phyloP scores from a whole-genome alignment of 2,113 vertebrate genomes.

The Grammomys surdaster region DNA sequence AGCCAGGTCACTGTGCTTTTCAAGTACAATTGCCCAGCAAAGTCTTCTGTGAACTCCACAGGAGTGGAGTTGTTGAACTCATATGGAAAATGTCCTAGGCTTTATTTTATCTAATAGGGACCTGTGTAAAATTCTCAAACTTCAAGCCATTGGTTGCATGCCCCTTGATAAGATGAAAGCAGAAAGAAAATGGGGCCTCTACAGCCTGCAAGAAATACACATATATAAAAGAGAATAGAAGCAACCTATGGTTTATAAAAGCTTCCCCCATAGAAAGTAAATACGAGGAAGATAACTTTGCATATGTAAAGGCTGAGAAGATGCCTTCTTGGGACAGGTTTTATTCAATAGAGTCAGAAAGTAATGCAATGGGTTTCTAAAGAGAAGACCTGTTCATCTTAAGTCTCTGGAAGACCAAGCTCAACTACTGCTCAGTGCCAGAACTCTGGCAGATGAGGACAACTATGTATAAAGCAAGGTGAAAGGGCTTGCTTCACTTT shows the following conservation, averaged over 20 bases:
- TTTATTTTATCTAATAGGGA: neutral
- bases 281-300: neutral
- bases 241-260: neutral
- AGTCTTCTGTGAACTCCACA: constrained; percentile 4
- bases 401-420: neutral
- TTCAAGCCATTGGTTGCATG: neutral
- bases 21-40: neutral
- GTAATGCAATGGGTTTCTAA: neutral
- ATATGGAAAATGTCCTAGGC: neutral
- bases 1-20: constrained; percentile 27
- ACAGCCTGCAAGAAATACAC: neutral
- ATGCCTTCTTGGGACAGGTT: neutral
- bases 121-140: neutral
- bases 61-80: neutral
- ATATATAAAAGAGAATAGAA: constrained; percentile 25
- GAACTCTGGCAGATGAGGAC: neutral
- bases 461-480: neutral
- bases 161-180: neutral
- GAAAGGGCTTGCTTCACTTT: neutral
- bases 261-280: constrained; percentile 12
- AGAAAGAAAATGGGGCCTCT: neutral
- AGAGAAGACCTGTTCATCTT: neutral
- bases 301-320: neutral
- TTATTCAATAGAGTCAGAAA: constrained; percentile 32
- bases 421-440: neutral